A percentile compares a stretch with the other conserved stretches of the same genome.
phyloP scores from a whole-genome alignment of 2,113 vertebrate genomes.

The Marcusenius ussheri region DNA sequence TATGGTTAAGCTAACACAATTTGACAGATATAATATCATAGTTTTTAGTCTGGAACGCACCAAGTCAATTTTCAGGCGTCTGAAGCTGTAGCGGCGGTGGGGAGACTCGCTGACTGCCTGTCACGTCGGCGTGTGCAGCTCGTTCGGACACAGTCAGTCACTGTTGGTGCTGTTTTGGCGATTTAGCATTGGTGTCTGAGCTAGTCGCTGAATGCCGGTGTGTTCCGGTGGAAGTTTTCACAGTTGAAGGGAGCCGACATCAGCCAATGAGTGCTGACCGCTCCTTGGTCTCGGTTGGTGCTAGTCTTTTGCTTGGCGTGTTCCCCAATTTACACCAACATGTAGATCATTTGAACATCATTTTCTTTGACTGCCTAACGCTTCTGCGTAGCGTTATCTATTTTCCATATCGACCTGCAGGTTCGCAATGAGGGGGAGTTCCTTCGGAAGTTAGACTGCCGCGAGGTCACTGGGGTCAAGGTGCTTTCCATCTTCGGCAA shows the following conservation, averaged over 20 bases:
- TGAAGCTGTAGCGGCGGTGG: too few species aligned
- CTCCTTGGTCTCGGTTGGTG: background rate
- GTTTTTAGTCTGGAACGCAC: background rate
- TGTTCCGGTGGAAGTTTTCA: background rate
- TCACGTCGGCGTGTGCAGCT: background rate
- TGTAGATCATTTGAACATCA: background rate
- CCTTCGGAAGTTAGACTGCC: constrained; percentile 55
- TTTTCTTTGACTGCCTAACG: background rate
- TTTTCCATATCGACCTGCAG: constrained; percentile 35
- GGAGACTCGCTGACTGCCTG: too few species aligned
- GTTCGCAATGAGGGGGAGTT: constrained; percentile 54
- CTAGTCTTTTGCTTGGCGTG: background rate
- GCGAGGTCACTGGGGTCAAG: constrained; percentile 53
- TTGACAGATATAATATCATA: background rate
- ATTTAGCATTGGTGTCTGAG: background rate
- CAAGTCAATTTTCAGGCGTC: background rate
- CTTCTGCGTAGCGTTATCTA: background rate
- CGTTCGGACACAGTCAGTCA: background rate
- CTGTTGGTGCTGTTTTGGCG: background rate
- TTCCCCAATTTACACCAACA: background rate
- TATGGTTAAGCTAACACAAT: background rate
- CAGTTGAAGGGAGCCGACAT: background rate
- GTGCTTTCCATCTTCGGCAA: constrained; percentile 75
- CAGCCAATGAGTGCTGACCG: background rate
- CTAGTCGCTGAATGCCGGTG: background rate